Evolutionary conservation across 2,888 invertebrate species (phyloP), one percentile per base, ranked within the genome.

Genomic region (Acrobasis suavella): DNA sequence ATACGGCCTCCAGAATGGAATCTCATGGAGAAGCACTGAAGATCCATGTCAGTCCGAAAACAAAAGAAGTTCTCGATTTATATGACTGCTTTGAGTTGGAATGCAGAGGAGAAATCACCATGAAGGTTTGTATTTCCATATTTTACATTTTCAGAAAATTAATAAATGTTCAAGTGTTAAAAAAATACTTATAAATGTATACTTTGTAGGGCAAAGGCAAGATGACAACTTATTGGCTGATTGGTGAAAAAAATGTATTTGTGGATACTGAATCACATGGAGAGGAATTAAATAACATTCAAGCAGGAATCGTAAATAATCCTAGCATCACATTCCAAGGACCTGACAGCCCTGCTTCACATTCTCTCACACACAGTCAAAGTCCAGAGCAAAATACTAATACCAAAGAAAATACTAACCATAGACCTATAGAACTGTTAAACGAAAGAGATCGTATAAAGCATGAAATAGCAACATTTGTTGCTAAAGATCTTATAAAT

Each of bases 31-130:
- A 96, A 83, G 98, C 98, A 0, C 89, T 98, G 32, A 96, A 95
- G 85, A 98, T 98, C 71, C 98, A 99, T 86, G 97, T 98, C 65
- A 98, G 98, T 80, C 95, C 97, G 0, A 95, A 94, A 67, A 98
- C 98, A 0, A 98, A 98, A 82, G 94, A 94, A 74, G 94, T 98
- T 6, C 90, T 99, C 69, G 97, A 98, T 73, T 93, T 95, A 10
- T 98, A 97, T 77, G 96, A 96, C 62, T 96, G 96, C 58, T 99
- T 99, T 75, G 94, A 96, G 55, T 90, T 97, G 49, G 96, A 96
- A 66, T 95, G 96, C 68, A 93, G 98, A 70, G 98, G 98, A 58
- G 96, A 96, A 80, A 96, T 98, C 38, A 96, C 96, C 70, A 96
- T 99, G 94, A 99, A 99, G 95, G 97, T 97, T 89, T 9, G 58